phyloP scores from a whole-genome alignment of 2,888 invertebrate species.

The Drosophila austrosaltans region DNA sequence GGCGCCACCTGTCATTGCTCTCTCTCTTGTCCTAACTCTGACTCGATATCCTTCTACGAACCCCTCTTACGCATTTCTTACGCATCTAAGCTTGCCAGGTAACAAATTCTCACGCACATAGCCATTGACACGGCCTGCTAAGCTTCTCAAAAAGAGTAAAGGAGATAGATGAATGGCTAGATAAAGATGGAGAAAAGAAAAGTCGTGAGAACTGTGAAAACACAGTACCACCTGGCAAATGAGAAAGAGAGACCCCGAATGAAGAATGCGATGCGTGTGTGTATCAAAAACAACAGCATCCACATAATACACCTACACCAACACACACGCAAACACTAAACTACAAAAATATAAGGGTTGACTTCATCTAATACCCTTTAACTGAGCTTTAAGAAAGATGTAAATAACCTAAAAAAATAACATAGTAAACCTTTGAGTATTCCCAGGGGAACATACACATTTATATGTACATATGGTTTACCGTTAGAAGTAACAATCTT shows the following conservation, averaged over 20 bases:
- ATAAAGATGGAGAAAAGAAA: constrained; percentile 8
- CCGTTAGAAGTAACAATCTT: too few species aligned
- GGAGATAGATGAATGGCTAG: not conserved
- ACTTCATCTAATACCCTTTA: not conserved
- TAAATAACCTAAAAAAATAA: constrained; percentile 2
- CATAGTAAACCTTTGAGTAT: too few species aligned
- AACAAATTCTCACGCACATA: constrained; percentile 70
- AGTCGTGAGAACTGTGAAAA: constrained; percentile 33
- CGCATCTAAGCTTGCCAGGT: constrained; percentile 52
- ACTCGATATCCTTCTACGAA: not conserved
- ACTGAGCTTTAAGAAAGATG: not conserved
- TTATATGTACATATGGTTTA: too few species aligned
- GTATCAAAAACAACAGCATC: constrained; percentile 1
- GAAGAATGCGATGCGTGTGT: constrained; percentile 16
- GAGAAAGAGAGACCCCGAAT: constrained; percentile 32
- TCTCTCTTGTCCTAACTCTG: not conserved
- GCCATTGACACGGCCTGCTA: constrained; percentile 71
- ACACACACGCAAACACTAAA: not conserved
- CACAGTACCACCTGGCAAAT: constrained; percentile 28
- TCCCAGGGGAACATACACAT: not conserved
- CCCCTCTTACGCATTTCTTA: not conserved
- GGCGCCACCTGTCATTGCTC: constrained; percentile 40
- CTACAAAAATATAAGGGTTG: not conserved
- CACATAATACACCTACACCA: not conserved
- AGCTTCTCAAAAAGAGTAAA: constrained; percentile 47